These are phyloP conservation scores for Plecturocebus donacophilus DNA, from an alignment of 2,113 vertebrate species.

Conservation along the genomic window DNA sequence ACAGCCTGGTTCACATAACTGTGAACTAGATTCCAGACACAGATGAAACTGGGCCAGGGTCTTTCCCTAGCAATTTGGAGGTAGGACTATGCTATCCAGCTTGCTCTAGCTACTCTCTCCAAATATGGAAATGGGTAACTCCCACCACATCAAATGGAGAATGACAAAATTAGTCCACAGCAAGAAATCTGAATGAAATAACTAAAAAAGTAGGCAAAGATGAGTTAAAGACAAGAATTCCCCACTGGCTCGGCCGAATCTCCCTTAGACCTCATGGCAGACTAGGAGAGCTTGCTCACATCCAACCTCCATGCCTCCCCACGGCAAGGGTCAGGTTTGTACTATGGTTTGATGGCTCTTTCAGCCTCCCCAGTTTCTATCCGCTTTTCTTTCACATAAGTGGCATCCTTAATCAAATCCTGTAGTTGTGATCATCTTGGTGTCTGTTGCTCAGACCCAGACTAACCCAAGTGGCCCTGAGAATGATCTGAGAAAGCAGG, in stretches of 20 bases:
- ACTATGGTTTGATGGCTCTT: too few relatives aligned
- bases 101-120: not conserved
- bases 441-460: not conserved
- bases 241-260: fast-evolving
- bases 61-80: not conserved
- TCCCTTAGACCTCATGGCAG: fast-evolving
- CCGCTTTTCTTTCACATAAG: not conserved
- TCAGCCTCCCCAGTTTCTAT: not conserved
- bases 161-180: not conserved
- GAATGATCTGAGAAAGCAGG: not conserved
- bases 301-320: not conserved
- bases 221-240: not conserved
- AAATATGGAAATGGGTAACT: not conserved
- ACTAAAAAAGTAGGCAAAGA: not conserved
- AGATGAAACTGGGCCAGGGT: not conserved
- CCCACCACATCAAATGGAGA: not conserved
- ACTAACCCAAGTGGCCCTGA: not conserved
- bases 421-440: not conserved
- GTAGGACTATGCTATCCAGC: not conserved
- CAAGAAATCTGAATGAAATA: not conserved
- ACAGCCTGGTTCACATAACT: not conserved
- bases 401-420: not conserved
- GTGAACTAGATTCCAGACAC: conserved; percentile 29
- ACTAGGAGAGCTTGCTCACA: fast-evolving
- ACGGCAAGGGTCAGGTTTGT: not conserved